Conservation (phyloP, 2,888 invertebrate species). For the Pecten maximus region DNA sequence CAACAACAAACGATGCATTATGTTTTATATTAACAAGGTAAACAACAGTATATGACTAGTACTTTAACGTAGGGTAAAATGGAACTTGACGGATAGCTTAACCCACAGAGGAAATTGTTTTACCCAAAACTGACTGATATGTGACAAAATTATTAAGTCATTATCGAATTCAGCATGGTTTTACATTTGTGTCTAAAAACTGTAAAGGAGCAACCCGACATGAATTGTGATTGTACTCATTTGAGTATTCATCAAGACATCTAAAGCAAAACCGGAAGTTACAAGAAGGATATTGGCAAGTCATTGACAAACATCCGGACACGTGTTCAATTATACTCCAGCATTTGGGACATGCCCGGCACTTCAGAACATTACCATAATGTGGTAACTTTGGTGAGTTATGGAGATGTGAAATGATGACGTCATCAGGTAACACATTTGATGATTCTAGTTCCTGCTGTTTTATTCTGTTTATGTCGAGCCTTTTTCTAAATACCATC, state of each 20-base stretch:
- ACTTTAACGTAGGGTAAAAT: no score
- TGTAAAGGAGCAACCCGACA: not conserved
- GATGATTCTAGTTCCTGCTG: not conserved
- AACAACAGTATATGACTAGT: no score
- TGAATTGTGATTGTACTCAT: not conserved
- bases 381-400: not conserved
- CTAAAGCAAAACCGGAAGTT: not conserved
- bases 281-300: not conserved
- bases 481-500: not conserved
- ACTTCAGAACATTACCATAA: not conserved
- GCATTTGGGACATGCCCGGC: not conserved
- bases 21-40: no score
- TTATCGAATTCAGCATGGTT: no score
- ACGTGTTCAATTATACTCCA: conserved; percentile 5
- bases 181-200: no score
- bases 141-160: no score
- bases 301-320: not conserved
- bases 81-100: no score
- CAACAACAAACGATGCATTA: no score
- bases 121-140: no score
- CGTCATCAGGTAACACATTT: not conserved
- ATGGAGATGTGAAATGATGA: not conserved
- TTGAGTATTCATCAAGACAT: not conserved
- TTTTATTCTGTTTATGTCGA: not conserved
- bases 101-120: no score